These are phyloP conservation scores for Antheraea yamamai DNA, from an alignment of 2,888 invertebrate species.

Conservation along the genomic window DNA sequence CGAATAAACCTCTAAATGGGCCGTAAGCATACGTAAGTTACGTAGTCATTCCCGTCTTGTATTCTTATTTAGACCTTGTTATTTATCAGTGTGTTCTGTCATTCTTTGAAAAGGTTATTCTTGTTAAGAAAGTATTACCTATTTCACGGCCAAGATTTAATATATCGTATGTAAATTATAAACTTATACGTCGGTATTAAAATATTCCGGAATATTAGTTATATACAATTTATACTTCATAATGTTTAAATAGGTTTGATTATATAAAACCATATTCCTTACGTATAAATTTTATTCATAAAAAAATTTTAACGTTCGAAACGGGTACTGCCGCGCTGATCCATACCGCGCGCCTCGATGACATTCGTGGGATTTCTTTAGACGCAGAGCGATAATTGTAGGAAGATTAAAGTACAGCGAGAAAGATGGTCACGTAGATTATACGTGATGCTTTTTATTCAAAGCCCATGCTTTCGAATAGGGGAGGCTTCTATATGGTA, in stretches of 20 bases:
- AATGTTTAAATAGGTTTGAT: background rate
- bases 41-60: background rate
- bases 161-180: background rate
- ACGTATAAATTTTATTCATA: background rate
- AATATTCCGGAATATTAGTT: background rate
- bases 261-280: background rate
- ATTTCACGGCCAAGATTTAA: too few relatives aligned
- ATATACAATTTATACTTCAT: background rate
- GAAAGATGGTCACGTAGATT: conserved; percentile 10
- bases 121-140: background rate
- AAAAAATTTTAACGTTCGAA: background rate
- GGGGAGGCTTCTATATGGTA: background rate
- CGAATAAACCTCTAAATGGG: background rate
- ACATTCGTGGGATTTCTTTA: conserved; percentile 11
- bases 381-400: conserved; percentile 13
- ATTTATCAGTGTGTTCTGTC: background rate
- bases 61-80: background rate
- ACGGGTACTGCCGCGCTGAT: background rate
- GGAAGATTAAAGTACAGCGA: background rate
- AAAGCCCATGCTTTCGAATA: background rate
- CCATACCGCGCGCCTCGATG: background rate
- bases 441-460: conserved; percentile 14
- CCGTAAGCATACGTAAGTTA: background rate
- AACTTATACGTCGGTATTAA: background rate
- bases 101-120: background rate